Evolutionary conservation across 2,888 invertebrate genomes (phyloP).

Genomic region (Mimachlamys varia): DNA sequence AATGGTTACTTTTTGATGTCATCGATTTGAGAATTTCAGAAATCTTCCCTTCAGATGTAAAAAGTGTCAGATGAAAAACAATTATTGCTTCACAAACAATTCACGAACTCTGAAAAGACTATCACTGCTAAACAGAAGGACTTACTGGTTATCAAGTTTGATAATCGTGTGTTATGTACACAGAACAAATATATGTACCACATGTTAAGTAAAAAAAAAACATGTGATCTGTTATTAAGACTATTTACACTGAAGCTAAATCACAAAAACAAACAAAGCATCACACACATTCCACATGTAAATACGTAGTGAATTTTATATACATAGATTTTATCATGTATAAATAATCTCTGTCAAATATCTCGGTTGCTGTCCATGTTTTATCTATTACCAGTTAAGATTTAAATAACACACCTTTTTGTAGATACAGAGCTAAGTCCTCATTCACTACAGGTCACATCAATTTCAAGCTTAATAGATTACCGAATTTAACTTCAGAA

Average conservation of each 20-base stretch:
- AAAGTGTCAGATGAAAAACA: no score
- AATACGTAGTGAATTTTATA: not conserved
- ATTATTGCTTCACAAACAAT: no score
- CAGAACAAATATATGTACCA: not conserved
- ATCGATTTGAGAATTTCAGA: no score
- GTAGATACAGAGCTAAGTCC: not conserved
- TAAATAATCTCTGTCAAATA: not conserved
- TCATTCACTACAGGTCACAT: not conserved
- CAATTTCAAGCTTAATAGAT: not conserved
- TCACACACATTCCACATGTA: conserved; percentile 6
- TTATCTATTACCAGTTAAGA: not conserved
- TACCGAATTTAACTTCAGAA: not conserved
- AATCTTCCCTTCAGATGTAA: no score
- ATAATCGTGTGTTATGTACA: not conserved
- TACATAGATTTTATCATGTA: not conserved
- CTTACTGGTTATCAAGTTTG: not conserved
- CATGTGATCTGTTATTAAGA: not conserved
- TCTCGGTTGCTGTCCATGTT: not conserved
- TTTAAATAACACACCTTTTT: not conserved
- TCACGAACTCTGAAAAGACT: not conserved
- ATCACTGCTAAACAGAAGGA: not conserved
- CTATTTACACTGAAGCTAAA: not conserved
- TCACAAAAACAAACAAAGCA: conserved; percentile 26
- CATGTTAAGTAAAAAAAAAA: not conserved
- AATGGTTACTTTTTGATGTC: no score